These are phyloP conservation scores for Isaurus tuberculatus DNA, from an alignment of 92 coral and sea anemone species.

Conservation along the genomic window DNA sequence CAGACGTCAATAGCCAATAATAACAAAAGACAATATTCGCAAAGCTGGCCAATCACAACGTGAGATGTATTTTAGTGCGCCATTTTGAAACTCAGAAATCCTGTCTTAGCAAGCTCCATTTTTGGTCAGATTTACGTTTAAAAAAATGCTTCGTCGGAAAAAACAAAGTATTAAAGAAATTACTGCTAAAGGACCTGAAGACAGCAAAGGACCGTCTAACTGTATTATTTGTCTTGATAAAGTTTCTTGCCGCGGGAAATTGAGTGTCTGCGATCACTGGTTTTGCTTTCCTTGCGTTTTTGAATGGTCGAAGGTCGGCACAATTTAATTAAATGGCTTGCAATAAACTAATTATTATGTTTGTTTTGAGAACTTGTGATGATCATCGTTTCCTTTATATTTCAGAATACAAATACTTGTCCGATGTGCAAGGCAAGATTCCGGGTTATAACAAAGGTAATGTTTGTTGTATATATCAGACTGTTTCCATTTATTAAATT, in stretches of 20 bases:
- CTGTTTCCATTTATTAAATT: too few relatives aligned
- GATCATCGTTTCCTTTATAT: constrained; percentile 33
- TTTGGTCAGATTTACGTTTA: constrained; percentile 3
- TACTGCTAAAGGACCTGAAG: constrained; percentile 37
- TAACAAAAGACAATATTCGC: constrained; percentile 59
- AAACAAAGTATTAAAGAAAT: constrained; percentile 50
- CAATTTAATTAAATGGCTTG: neutral
- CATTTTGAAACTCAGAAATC: constrained; percentile 60
- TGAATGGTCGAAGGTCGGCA: constrained; percentile 96
- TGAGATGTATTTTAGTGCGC: constrained; percentile 72
- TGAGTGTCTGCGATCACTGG: constrained; percentile 97
- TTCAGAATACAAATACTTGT: constrained; percentile 96
- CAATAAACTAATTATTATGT: neutral
- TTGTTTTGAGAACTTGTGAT: constrained; percentile 4
- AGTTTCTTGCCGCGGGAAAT: constrained; percentile 89
- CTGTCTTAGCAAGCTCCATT: constrained; percentile 1
- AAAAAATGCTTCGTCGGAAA: constrained; percentile 56
- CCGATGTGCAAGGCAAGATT: constrained; percentile 97
- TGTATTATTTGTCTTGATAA: constrained; percentile 95
- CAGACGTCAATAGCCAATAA: constrained; percentile 9
- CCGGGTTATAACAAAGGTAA: constrained; percentile 97
- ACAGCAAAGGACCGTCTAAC: constrained; percentile 53
- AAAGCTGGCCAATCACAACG: constrained; percentile 56
- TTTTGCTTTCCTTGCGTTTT: constrained; percentile 91
- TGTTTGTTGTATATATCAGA: neutral